Conservation (phyloP, 2,113 vertebrate genomes). For the Megalops atlanticus region DNA sequence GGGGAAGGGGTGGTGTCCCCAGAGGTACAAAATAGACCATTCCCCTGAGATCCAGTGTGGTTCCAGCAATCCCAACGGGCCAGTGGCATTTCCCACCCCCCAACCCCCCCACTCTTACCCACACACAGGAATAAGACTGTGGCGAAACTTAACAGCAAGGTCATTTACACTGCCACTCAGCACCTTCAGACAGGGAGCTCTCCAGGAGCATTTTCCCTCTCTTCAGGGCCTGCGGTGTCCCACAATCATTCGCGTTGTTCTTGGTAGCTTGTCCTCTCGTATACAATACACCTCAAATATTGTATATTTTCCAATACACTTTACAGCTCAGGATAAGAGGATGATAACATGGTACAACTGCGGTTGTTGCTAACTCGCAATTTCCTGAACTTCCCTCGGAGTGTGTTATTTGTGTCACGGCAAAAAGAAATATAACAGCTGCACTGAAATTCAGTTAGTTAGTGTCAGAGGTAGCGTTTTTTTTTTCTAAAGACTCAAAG, state of each 20-base stretch:
- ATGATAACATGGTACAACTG: too few relatives aligned
- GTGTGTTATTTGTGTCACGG: too few relatives aligned
- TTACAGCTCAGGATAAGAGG: too few relatives aligned
- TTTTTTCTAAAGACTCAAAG: too few relatives aligned
- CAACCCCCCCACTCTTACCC: background rate
- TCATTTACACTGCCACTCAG: background rate
- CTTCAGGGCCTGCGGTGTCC: background rate
- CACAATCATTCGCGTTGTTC: background rate
- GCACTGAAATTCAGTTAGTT: conserved; percentile 6
- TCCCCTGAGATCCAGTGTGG: background rate
- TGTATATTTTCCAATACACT: too few relatives aligned
- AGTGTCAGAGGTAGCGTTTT: background rate
- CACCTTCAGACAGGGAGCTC: background rate
- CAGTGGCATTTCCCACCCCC: background rate
- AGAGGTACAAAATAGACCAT: background rate
- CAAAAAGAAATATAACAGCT: too few relatives aligned
- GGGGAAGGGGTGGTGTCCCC: background rate
- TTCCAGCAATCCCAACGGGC: background rate
- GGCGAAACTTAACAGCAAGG: background rate
- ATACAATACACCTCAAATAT: background rate
- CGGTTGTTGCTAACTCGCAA: too few relatives aligned
- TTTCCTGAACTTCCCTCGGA: too few relatives aligned
- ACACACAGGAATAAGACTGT: background rate
- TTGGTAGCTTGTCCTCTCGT: background rate
- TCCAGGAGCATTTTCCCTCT: background rate